Base-by-base conservation (phyloP, 2,888 invertebrate species). In the Flexamia atlantica region DNA sequence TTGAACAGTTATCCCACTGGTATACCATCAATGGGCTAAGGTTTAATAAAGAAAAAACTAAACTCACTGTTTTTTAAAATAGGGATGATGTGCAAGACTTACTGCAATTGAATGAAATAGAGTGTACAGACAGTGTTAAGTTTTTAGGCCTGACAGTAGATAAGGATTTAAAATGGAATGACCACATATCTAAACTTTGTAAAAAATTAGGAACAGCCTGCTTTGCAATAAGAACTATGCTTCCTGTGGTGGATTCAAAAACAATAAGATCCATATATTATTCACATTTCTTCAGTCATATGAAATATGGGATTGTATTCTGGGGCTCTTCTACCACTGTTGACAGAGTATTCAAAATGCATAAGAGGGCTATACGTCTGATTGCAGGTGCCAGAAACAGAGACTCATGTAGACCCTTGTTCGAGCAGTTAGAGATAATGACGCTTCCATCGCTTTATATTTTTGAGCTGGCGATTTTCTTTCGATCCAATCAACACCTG, bases 311-410 rank as follows among this genome's bases (percentile, higher is more conserved):
- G 5, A 25, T 64, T 64, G 4, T 64, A 3, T 64, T 64, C 12
- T 64, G 64, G 64, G 64, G 64, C 10, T 5, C 25, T 4, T 64
- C 64, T 17, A 10, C 28, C 5, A 28, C 64, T 3, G n/a, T 64
- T 64, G 12, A 64, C 9, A 64, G 64, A 25, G 64, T 30, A 23
- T 64, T 64, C 9, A 64, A 64, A 64, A 64, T 64, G 64, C 64
- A 64, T 7, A 57, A 57, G 57, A 57, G 57, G n/a, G 57, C 57
- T n/a, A 64, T 64, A 17, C 20, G 64, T 10, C 17, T 23, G 25
- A 12, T 64, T 23, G 64, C 30, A 30, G 64, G 64, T 10, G 25
- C 17, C 5, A 64, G 64, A 64, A 64, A 25, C 20, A 64, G 64
- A 64, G 64, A 64, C 25, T 64, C 64, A 2, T 64, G 64, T 17